These are phyloP conservation scores for Microcebus griseorufus DNA, from an alignment of 2,113 vertebrate species.

Conservation along the genomic window DNA sequence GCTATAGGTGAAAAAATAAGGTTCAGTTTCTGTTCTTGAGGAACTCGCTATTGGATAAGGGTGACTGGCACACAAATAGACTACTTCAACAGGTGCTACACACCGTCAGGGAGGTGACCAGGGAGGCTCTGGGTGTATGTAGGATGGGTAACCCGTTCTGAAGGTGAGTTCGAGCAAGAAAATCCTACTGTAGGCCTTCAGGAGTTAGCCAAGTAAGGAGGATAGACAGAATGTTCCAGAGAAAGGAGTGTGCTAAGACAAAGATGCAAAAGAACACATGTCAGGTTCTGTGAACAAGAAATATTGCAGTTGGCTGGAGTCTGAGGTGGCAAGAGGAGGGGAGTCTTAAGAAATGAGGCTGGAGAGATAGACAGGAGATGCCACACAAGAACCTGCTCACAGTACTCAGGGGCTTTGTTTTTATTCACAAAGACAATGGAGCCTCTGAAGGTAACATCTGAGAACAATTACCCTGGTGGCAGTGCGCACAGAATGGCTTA, in stretches of 20 bases:
- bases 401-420: background rate
- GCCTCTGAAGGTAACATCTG: background rate
- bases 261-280: background rate
- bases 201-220: background rate
- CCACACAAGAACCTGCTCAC: background rate
- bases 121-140: background rate
- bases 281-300: background rate
- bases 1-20: background rate
- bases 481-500: background rate
- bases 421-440: background rate
- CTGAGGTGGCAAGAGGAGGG: background rate
- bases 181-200: background rate
- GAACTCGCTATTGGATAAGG: background rate
- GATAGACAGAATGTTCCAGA: background rate
- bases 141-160: background rate
- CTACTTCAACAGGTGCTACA: background rate
- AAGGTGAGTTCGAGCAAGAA: background rate
- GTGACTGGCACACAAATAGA: too few relatives aligned
- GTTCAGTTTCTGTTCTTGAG: background rate
- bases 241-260: background rate
- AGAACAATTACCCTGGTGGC: background rate
- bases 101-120: background rate
- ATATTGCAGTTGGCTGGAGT: background rate
- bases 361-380: background rate
- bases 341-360: background rate